phyloP scores from a whole-genome alignment of 2,797 vertebrate species.

The Sebastes steindachneri region DNA sequence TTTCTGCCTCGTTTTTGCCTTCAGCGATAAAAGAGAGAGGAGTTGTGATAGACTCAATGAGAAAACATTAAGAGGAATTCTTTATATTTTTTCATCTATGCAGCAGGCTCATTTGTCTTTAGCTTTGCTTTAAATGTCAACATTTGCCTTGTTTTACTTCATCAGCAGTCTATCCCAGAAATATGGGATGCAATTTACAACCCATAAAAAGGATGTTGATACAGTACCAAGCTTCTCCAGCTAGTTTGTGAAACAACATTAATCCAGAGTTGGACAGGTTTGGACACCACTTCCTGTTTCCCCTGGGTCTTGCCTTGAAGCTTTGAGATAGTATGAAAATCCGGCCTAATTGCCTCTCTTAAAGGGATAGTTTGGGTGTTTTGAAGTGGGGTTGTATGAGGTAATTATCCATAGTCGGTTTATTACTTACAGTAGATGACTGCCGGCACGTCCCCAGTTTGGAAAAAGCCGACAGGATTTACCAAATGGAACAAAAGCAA shows the following conservation, averaged over 20 bases:
- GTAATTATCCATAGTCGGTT: neutral
- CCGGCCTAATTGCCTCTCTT: slow-evolving; percentile 44
- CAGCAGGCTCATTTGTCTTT: slow-evolving; percentile 28
- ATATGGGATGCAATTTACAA: slow-evolving; percentile 26
- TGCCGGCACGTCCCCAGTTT: too few relatives aligned
- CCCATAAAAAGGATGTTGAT: slow-evolving; percentile 3
- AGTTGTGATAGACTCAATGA: slow-evolving; percentile 3
- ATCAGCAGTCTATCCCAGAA: slow-evolving; percentile 17
- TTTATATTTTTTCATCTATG: neutral
- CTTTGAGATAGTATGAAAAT: slow-evolving; percentile 28
- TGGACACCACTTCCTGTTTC: slow-evolving; percentile 7
- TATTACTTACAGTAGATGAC: neutral
- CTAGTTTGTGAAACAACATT: slow-evolving; percentile 8
- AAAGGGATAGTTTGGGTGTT: neutral
- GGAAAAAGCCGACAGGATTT: neutral
- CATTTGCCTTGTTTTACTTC: slow-evolving; percentile 31
- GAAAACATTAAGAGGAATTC: slow-evolving; percentile 18
- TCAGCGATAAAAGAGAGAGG: slow-evolving; percentile 4
- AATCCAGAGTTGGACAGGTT: slow-evolving; percentile 3
- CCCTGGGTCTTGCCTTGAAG: neutral
- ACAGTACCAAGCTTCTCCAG: neutral
- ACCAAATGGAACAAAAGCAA: neutral
- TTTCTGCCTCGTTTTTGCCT: slow-evolving; percentile 25
- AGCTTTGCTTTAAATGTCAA: slow-evolving; percentile 41
- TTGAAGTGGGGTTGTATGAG: neutral